phyloP scores from a whole-genome alignment of 2,888 invertebrate genomes.

The Drosophila neoperkinsi region DNA sequence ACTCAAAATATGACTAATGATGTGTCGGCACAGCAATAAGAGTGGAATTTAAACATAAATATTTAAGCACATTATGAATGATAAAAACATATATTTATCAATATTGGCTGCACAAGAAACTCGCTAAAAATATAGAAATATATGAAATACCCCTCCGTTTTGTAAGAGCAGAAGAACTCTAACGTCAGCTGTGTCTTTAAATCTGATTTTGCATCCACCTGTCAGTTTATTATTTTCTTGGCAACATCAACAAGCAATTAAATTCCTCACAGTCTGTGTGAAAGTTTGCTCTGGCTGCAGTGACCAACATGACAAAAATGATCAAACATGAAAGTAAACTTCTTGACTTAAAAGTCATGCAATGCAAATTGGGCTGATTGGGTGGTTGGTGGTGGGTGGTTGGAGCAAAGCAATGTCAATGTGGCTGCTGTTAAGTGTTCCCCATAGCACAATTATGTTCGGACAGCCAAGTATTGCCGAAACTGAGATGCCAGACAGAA shows the following conservation, averaged over 20 bases:
- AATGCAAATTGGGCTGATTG: conserved; percentile 44
- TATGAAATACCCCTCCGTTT: background rate
- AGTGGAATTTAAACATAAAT: background rate
- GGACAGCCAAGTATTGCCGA: conserved; percentile 31
- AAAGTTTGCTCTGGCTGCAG: conserved; percentile 27
- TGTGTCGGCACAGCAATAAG: background rate
- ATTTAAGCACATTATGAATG: background rate
- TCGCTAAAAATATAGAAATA: background rate
- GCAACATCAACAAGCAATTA: conserved; percentile 47
- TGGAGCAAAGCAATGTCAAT: conserved; percentile 52
- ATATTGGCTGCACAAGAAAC: background rate
- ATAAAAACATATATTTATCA: background rate
- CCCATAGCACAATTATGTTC: conserved; percentile 55
- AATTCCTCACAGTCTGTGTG: conserved; percentile 10
- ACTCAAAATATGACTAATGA: conserved; percentile 29
- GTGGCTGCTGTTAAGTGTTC: conserved; percentile 57
- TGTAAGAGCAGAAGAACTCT: background rate
- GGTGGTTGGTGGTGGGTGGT: background rate
- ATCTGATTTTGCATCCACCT: background rate
- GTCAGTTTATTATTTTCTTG: background rate
- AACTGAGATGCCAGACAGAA: conserved; percentile 1
- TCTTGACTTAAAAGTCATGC: conserved; percentile 61
- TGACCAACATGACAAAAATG: conserved; percentile 47
- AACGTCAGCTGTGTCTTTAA: background rate
- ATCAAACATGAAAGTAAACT: conserved; percentile 39